A percentile compares a stretch with the other conserved stretches of the same genome.
phyloP scores from a whole-genome alignment of 2,113 vertebrate genomes.

The Panurus biarmicus region DNA sequence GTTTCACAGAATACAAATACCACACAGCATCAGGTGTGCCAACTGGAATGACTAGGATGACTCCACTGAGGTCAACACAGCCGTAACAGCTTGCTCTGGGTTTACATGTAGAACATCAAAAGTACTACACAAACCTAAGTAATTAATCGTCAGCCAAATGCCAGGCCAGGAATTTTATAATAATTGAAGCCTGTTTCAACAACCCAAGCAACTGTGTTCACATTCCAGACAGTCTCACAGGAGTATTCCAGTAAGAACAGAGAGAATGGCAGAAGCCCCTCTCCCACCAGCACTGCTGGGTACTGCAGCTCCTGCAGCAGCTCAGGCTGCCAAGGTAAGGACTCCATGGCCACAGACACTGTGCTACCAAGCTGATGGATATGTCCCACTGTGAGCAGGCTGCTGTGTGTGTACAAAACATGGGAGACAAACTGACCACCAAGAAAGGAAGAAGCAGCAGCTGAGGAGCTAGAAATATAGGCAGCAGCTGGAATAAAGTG shows the following conservation, averaged over 20 bases:
- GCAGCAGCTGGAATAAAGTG: neutral
- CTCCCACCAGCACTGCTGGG: neutral
- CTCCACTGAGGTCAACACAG: neutral
- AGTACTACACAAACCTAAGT: neutral
- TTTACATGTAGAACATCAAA: neutral
- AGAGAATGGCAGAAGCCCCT: neutral
- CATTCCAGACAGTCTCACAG: neutral
- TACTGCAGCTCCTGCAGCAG: neutral
- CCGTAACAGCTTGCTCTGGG: neutral
- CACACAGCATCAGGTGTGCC: neutral
- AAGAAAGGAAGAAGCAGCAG: neutral
- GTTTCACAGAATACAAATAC: slow-evolving; percentile 8
- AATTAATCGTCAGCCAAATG: neutral
- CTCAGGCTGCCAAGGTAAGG: neutral
- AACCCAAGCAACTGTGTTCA: neutral
- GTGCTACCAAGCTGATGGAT: neutral
- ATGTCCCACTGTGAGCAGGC: neutral
- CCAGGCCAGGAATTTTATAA: neutral
- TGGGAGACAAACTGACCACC: neutral
- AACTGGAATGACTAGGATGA: neutral
- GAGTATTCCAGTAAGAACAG: neutral
- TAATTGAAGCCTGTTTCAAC: neutral
- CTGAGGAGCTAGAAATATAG: neutral
- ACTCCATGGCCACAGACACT: neutral
- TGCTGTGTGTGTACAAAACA: neutral